A percentile compares a stretch with the other conserved stretches of the same genome.
phyloP scores from a whole-genome alignment of 2,888 invertebrate genomes.

The Nomada flava region DNA sequence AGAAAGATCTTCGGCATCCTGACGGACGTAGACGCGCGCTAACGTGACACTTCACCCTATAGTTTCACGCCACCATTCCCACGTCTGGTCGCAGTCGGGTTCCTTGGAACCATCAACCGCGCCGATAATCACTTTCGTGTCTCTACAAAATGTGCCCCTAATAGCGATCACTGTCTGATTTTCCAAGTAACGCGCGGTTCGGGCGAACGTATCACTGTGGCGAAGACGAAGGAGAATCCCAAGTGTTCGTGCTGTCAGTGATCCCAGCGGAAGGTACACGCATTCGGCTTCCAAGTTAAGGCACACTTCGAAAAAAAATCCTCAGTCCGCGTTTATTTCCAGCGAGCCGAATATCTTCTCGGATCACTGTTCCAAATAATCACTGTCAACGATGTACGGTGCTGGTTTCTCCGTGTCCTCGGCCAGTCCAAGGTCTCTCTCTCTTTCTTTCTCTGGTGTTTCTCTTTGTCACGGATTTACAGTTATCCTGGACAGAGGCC shows the following conservation, averaged over 20 bases:
- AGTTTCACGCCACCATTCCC: conserved; percentile 67
- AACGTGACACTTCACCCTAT: conserved; percentile 61
- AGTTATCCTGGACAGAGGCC: conserved; percentile 67
- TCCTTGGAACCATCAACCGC: conserved; percentile 47
- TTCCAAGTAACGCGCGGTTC: background rate
- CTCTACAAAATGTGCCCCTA: background rate
- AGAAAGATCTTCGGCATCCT: conserved; percentile 97
- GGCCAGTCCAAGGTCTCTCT: conserved; percentile 34
- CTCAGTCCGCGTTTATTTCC: background rate
- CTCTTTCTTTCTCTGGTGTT: conserved; percentile 13
- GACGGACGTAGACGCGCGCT: conserved; percentile 50
- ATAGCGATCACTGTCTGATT: conserved; percentile 18
- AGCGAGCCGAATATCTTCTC: background rate
- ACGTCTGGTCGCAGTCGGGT: conserved; percentile 29
- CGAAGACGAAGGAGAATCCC: background rate
- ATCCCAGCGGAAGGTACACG: background rate
- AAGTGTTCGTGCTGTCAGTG: conserved; percentile 19
- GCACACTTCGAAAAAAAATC: conserved; percentile 1
- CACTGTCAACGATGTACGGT: conserved; percentile 47
- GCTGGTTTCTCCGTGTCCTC: conserved; percentile 21
- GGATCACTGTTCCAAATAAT: conserved; percentile 28
- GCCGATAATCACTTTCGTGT: conserved; percentile 23
- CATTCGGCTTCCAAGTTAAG: background rate
- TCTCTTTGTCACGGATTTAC: conserved; percentile 66
- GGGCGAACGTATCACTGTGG: conserved; percentile 13